These are phyloP conservation scores for Cephonodes hylas DNA, from an alignment of 2,888 invertebrate genomes.

Conservation along the genomic window DNA sequence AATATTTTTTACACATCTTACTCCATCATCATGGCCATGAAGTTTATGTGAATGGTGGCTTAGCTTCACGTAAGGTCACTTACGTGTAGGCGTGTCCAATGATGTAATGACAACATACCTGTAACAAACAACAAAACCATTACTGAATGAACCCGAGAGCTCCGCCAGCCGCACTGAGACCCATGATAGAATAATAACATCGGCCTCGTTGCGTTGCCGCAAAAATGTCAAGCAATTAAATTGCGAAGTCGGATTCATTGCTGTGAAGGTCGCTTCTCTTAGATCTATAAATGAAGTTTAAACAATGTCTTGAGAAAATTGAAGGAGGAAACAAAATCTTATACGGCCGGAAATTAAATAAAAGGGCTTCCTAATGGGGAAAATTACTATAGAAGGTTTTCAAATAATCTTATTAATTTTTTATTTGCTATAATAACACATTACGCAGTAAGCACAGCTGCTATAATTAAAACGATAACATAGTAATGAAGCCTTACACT, in stretches of 20 bases:
- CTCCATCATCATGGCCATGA: not conserved
- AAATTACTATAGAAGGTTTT: too few species aligned
- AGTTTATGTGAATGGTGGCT: not conserved
- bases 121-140: slow-evolving; percentile 31
- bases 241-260: slow-evolving; percentile 29
- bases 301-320: not conserved
- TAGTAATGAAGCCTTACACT: too few species aligned
- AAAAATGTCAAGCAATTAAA: slow-evolving; percentile 37
- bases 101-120: slow-evolving; percentile 35
- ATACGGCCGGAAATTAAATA: not conserved
- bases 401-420: too few species aligned
- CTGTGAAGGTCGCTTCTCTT: slow-evolving; percentile 19
- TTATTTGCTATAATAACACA: too few species aligned
- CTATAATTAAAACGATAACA: too few species aligned
- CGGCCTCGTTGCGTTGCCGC: slow-evolving; percentile 35
- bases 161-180: slow-evolving; percentile 29
- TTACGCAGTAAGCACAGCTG: too few species aligned
- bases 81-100: slow-evolving; percentile 23
- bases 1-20: too few species aligned
- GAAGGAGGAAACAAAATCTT: not conserved
- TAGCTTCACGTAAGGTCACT: not conserved
- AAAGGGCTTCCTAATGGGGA: not conserved
- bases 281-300: not conserved
- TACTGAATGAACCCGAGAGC: slow-evolving; percentile 37
- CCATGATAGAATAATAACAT: slow-evolving; percentile 45